Percentiles rank a stretch among this genome's conserved stretches.
These are phyloP conservation scores for Oscheius sp. DNA, from an alignment of 2,888 invertebrate species.

Conservation along the genomic window DNA sequence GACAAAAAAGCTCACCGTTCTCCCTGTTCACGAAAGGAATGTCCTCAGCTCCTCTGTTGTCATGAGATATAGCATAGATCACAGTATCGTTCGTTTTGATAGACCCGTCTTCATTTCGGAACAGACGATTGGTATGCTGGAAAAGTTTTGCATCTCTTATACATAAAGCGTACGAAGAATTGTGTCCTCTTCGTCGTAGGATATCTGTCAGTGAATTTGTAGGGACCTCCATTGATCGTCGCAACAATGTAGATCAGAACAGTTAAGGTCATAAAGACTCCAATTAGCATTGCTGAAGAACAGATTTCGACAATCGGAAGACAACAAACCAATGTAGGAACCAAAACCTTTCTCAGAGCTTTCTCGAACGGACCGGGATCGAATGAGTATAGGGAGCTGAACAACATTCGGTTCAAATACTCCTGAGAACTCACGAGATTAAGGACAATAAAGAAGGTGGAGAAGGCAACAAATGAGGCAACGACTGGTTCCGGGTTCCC, in stretches of 20 bases:
- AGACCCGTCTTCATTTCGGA: slow-evolving; percentile 46
- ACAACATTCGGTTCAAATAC: neutral
- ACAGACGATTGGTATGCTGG: slow-evolving; percentile 58
- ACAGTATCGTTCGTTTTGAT: slow-evolving; percentile 44
- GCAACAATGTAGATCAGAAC: slow-evolving; percentile 48
- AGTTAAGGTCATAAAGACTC: slow-evolving; percentile 44
- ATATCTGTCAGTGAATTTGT: slow-evolving; percentile 50
- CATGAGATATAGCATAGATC: slow-evolving; percentile 60
- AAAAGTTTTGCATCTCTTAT: slow-evolving; percentile 23
- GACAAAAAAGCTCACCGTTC: slow-evolving; percentile 14
- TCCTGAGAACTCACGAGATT: slow-evolving; percentile 42
- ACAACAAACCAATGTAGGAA: slow-evolving; percentile 6
- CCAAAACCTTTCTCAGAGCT: slow-evolving; percentile 15
- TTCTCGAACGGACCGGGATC: slow-evolving; percentile 32
- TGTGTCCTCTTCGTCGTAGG: slow-evolving; percentile 62
- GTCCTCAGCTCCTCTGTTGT: slow-evolving; percentile 60
- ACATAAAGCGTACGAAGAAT: slow-evolving; percentile 49
- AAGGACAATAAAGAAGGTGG: slow-evolving; percentile 44
- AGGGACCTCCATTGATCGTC: slow-evolving; percentile 48
- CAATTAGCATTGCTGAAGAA: slow-evolving; percentile 39
- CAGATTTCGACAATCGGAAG: neutral
- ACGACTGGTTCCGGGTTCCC: slow-evolving; percentile 59
- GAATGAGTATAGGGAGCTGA: slow-evolving; percentile 30
- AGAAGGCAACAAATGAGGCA: slow-evolving; percentile 52
- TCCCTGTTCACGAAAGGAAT: slow-evolving; percentile 61